Conservation (phyloP, 2,888 invertebrate genomes). For the Polyommatus icarus region DNA sequence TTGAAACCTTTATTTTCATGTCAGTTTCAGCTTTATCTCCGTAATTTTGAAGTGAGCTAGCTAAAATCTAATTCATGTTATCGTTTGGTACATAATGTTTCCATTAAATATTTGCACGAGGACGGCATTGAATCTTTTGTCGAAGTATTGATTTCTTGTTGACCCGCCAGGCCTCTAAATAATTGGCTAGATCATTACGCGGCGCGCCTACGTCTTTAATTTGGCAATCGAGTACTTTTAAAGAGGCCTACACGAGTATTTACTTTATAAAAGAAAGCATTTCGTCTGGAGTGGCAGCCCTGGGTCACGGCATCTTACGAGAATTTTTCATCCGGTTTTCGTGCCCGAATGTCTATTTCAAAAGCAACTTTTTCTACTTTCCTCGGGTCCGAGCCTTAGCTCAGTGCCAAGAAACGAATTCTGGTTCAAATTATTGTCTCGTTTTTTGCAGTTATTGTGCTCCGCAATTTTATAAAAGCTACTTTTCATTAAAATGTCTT, state of each 20-base stretch:
- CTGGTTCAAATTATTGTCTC: conserved; percentile 26
- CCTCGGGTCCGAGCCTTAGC: neutral
- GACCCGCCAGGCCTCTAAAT: conserved; percentile 18
- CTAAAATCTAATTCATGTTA: neutral
- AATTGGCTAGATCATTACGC: conserved; percentile 26
- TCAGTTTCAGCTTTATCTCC: too few species aligned
- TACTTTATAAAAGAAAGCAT: neutral
- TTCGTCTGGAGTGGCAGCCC: neutral
- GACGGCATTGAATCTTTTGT: conserved; percentile 9
- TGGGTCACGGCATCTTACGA: conserved; percentile 12
- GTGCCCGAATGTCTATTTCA: conserved; percentile 22
- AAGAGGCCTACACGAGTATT: neutral
- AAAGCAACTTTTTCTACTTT: conserved; percentile 30
- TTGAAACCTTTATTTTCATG: neutral
- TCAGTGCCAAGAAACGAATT: conserved; percentile 23
- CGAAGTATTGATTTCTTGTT: conserved; percentile 27
- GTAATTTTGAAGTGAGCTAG: too few species aligned
- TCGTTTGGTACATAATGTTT: neutral
- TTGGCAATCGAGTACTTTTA: neutral
- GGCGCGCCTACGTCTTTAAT: conserved; percentile 28
- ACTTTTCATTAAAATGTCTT: neutral
- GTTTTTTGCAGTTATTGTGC: conserved; percentile 17
- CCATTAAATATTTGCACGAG: neutral
- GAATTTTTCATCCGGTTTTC: conserved; percentile 31
- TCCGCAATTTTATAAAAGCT: conserved; percentile 4